These are phyloP conservation scores for Drosophila pallidifrons DNA, from an alignment of 1,140 invertebrate species.

Conservation along the genomic window DNA sequence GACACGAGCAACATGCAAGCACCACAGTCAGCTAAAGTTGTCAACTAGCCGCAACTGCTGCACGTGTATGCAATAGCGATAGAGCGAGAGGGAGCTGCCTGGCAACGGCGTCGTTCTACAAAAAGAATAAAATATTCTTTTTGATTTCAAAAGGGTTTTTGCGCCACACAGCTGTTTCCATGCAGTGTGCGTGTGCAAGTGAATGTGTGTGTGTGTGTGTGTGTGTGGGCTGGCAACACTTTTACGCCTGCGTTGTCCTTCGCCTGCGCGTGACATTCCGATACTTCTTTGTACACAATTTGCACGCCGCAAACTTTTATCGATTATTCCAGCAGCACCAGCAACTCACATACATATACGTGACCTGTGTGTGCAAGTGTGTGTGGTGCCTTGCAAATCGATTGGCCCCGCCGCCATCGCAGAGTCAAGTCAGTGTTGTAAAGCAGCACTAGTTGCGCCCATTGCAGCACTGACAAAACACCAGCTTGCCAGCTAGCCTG, in stretches of 20 bases:
- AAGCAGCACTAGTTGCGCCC: slow-evolving; percentile 57
- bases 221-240: slow-evolving; percentile 63
- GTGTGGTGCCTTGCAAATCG: slow-evolving; percentile 38
- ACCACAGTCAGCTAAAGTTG: slow-evolving; percentile 47
- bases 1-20: slow-evolving; percentile 10
- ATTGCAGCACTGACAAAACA: slow-evolving; percentile 44
- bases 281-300: slow-evolving; percentile 73
- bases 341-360: background rate
- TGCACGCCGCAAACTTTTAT: slow-evolving; percentile 66
- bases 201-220: slow-evolving; percentile 4
- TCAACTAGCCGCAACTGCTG: slow-evolving; percentile 48
- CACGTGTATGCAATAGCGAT: slow-evolving; percentile 53
- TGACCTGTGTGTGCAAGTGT: slow-evolving; percentile 9
- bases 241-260: slow-evolving; percentile 72
- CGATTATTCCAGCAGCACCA: slow-evolving; percentile 58
- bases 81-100: slow-evolving; percentile 30
- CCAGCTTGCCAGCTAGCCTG: background rate
- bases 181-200: background rate
- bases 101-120: slow-evolving; percentile 54
- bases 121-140: background rate
- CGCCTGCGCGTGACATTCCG: slow-evolving; percentile 79
- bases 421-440: slow-evolving; percentile 37
- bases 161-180: slow-evolving; percentile 63
- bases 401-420: slow-evolving; percentile 8
- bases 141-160: slow-evolving; percentile 22